phyloP scores from a whole-genome alignment of 2,888 invertebrate genomes.

The Monochamus alternatus region DNA sequence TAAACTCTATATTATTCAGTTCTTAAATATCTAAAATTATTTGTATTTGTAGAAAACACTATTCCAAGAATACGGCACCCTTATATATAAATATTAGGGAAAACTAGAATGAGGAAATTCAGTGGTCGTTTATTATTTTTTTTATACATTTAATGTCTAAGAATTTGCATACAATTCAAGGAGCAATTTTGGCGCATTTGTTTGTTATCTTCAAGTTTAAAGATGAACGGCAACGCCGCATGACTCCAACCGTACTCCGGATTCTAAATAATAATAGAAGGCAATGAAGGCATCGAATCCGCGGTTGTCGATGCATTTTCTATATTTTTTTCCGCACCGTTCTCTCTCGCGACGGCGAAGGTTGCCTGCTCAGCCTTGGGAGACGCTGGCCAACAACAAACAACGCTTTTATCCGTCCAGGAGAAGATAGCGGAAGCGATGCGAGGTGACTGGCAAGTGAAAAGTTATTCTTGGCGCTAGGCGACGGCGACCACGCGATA shows the following conservation, averaged over 20 bases:
- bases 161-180: too few species aligned
- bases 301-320: constrained; percentile 13
- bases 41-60: too few species aligned
- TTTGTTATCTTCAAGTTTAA: too few species aligned
- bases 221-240: not conserved
- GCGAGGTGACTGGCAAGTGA: constrained; percentile 3
- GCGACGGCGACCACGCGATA: not conserved
- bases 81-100: too few species aligned
- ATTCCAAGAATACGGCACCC: too few species aligned
- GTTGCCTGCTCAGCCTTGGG: not conserved
- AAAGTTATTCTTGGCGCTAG: constrained; percentile 3
- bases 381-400: not conserved
- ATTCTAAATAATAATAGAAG: not conserved
- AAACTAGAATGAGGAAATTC: too few species aligned
- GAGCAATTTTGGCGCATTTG: too few species aligned
- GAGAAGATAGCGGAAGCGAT: constrained; percentile 9
- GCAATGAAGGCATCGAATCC: not conserved
- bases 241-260: not conserved
- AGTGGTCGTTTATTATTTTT: too few species aligned
- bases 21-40: too few species aligned
- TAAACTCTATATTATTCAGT: too few species aligned
- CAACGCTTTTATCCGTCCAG: not conserved
- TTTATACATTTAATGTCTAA: too few species aligned
- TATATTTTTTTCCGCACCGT: not conserved
- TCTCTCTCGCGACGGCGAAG: not conserved